A percentile compares a stretch with the other conserved stretches of the same genome.
Conservation (phyloP, 2,888 invertebrate species). For the Rhingia rostrata region DNA sequence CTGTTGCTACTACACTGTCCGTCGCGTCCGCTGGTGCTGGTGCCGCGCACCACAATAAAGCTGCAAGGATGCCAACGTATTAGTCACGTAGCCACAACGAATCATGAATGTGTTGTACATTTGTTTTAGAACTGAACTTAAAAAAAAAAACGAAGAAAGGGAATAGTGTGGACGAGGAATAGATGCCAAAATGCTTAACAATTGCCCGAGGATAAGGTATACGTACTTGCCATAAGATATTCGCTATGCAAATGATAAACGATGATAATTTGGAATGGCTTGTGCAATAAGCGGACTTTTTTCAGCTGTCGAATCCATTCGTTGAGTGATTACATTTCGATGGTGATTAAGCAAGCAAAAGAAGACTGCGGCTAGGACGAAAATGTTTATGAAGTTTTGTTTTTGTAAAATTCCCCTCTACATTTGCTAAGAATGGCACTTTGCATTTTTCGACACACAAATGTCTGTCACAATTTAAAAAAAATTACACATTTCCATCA, state of each 20-base stretch:
- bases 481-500: too few relatives aligned
- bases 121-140: constrained; percentile 38
- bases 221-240: neutral
- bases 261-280: constrained; percentile 40
- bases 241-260: constrained; percentile 54
- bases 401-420: too few relatives aligned
- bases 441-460: neutral
- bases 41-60: constrained; percentile 24
- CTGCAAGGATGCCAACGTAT: constrained; percentile 48
- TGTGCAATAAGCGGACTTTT: constrained; percentile 21
- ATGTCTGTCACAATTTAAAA: neutral
- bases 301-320: constrained; percentile 5
- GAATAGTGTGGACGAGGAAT: constrained; percentile 18
- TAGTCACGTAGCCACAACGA: constrained; percentile 59
- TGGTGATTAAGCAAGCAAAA: constrained; percentile 45
- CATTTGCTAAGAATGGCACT: too few relatives aligned
- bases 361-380: neutral
- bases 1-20: constrained; percentile 10
- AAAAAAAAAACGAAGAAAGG: constrained; percentile 3
- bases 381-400: neutral
- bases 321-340: constrained; percentile 40
- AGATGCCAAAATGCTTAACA: constrained; percentile 48
- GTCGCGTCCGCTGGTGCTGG: neutral
- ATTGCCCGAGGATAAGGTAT: constrained; percentile 10
- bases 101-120: constrained; percentile 61